Percentiles rank a stretch among this genome's conserved stretches.
phyloP scores from a whole-genome alignment of 2,797 vertebrate species.

The Corythornis leucogaster region DNA sequence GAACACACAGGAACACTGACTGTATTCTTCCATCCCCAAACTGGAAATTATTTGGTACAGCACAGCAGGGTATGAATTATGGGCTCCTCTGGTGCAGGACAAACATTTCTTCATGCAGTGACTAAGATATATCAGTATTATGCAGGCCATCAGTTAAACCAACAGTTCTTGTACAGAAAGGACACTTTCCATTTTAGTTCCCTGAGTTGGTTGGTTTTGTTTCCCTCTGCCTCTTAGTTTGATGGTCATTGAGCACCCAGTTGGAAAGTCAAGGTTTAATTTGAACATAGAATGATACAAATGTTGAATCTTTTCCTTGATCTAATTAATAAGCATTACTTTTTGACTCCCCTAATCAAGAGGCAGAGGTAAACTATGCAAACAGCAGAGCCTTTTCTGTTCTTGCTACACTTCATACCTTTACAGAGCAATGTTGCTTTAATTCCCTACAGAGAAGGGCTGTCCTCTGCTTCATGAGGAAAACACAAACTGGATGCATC shows the following conservation, averaged over 20 bases:
- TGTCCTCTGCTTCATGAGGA: not conserved
- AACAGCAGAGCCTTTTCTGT: not conserved
- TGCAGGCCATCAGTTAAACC: not conserved
- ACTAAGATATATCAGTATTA: not conserved
- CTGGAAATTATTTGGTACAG: not conserved
- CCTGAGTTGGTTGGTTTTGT: rapidly evolving
- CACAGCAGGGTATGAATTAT: not conserved
- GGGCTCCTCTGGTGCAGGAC: not conserved
- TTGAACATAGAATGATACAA: not conserved
- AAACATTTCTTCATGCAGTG: not conserved
- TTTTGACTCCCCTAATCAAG: not conserved
- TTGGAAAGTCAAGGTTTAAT: not conserved
- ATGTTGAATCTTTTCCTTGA: not conserved
- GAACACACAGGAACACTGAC: not conserved
- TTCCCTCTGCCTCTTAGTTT: not conserved
- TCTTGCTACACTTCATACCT: not conserved
- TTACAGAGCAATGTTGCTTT: not conserved
- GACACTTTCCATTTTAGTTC: not conserved
- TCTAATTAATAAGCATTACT: not conserved
- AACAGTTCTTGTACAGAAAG: not conserved
- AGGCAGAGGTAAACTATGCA: not conserved
- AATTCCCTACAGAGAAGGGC: not conserved
- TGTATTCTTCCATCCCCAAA: not conserved
- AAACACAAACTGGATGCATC: not conserved
- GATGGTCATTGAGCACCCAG: not conserved